Evolutionary conservation across 1,140 invertebrate genomes (phyloP).

Genomic region (Gryon sp.): DNA sequence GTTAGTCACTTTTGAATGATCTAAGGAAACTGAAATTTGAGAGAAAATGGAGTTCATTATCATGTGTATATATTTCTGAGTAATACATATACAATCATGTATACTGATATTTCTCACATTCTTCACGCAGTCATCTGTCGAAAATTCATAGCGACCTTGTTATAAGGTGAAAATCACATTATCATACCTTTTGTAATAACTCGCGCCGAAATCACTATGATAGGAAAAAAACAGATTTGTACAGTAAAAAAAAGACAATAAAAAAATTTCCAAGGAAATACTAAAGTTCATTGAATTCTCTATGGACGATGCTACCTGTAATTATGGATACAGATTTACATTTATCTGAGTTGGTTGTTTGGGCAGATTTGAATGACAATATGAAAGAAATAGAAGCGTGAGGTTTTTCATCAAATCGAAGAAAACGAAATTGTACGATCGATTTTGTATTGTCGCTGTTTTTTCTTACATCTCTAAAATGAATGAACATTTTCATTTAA

Average conservation of each 20-base stretch:
- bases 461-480: background rate
- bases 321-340: slow-evolving; percentile 11
- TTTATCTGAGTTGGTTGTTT: background rate
- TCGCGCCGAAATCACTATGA: background rate
- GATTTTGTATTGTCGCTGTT: background rate
- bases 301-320: background rate
- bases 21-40: slow-evolving; percentile 3
- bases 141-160: slow-evolving; percentile 20
- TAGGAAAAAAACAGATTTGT: too few relatives aligned
- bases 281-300: slow-evolving; percentile 14
- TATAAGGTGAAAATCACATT: slow-evolving; percentile 26
- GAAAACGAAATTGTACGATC: background rate
- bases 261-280: slow-evolving; percentile 1
- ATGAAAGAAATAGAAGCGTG: background rate
- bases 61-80: slow-evolving; percentile 22
- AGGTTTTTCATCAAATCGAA: background rate
- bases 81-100: background rate
- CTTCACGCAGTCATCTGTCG: background rate
- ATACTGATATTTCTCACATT: slow-evolving; percentile 26
- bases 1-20: slow-evolving; percentile 20
- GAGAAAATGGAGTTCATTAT: slow-evolving; percentile 43
- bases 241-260: slow-evolving; percentile 7
- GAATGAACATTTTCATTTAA: too few relatives aligned
- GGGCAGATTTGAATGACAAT: slow-evolving; percentile 15
- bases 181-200: slow-evolving; percentile 19